phyloP scores from a whole-genome alignment of 2,113 vertebrate genomes.

The Danio rerio region GRCz12tu NC_133191.1:19773001-19773500 shows the following conservation, averaged over 20 bases:
- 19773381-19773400: conserved; percentile 19
- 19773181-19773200: conserved; percentile 19
- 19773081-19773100: not conserved
- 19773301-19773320: conserved; percentile 4
- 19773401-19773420: not conserved
- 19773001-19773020: conserved; percentile 11
- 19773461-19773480: conserved; percentile 2
- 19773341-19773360: not conserved
- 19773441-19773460: not conserved
- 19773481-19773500: conserved; percentile 3
- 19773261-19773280: conserved; percentile 4
- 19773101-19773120: not conserved
- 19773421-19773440: not conserved
- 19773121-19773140: not conserved
- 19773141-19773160: not conserved
- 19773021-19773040: not conserved
- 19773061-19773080: conserved; percentile 3
- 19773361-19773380: conserved; percentile 7
- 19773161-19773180: conserved; percentile 23
- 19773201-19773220: conserved; percentile 24
- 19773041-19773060: not conserved
- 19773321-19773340: conserved; percentile 18
- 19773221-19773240: not conserved
- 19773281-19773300: conserved; percentile 26
- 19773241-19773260: conserved; percentile 26